Evolutionary conservation across 2,797 vertebrate genomes (phyloP).

Genomic region (Ctenopoma kingsleyae): DNA sequence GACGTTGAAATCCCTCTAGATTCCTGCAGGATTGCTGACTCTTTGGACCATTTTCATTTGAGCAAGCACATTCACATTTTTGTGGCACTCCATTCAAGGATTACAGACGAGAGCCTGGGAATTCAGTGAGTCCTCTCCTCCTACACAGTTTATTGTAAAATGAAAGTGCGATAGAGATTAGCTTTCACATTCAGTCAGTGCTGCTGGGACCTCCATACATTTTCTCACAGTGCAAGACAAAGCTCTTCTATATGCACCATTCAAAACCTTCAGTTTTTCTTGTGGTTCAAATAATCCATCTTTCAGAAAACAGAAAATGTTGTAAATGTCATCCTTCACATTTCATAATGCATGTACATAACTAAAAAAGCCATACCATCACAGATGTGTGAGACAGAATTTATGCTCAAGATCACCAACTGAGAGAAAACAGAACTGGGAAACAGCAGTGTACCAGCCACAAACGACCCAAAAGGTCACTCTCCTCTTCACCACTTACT

Average conservation of each 20-base stretch:
- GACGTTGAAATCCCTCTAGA: conserved; percentile 2
- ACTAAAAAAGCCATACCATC: neutral
- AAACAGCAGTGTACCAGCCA: too few species aligned
- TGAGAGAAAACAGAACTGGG: neutral
- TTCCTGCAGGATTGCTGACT: conserved; percentile 8
- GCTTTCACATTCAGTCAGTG: conserved; percentile 8
- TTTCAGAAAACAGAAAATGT: neutral
- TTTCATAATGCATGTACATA: neutral
- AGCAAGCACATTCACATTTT: conserved; percentile 18
- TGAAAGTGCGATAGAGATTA: conserved; percentile 39
- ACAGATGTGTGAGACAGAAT: neutral
- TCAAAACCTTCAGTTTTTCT: neutral
- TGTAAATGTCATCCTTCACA: neutral
- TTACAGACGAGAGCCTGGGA: neutral
- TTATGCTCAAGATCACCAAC: neutral
- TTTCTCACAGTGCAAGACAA: conserved; percentile 9
- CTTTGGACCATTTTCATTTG: conserved; percentile 14
- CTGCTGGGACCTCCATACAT: conserved; percentile 22
- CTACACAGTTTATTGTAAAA: conserved; percentile 16
- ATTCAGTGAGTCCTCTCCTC: conserved; percentile 21
- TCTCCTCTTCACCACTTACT: neutral
- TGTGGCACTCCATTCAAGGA: conserved; percentile 20
- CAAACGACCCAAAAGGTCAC: neutral
- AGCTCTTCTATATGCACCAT: conserved; percentile 9
- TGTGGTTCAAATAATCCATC: conserved; percentile 5